Evolutionary conservation across 1,140 invertebrate genomes (phyloP).

Genomic region (Anastrepha obliqua): DNA sequence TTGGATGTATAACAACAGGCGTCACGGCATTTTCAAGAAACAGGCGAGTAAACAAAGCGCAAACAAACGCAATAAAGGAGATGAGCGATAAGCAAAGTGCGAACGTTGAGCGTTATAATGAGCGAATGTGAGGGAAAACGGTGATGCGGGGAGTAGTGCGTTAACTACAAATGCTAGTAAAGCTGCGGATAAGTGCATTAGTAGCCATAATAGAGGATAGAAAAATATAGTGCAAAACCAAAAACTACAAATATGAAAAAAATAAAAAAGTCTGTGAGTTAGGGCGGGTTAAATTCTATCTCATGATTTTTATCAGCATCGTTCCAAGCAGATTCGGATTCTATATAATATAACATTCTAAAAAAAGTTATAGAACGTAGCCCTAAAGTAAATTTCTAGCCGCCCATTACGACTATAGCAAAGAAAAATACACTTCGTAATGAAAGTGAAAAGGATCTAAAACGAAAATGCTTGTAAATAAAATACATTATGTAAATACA

Average conservation of each 20-base stretch:
- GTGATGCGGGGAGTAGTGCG: neutral
- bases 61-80: constrained; percentile 46
- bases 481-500: too few species aligned
- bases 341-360: too few species aligned
- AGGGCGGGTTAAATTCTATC: too few species aligned
- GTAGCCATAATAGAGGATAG: neutral
- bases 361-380: too few species aligned
- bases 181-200: constrained; percentile 19
- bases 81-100: constrained; percentile 33
- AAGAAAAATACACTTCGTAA: too few species aligned
- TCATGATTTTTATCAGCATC: too few species aligned
- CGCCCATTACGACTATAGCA: too few species aligned
- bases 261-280: too few species aligned
- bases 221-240: neutral
- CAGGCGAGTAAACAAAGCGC: constrained; percentile 26
- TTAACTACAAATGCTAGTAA: neutral
- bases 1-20: neutral
- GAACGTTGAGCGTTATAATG: neutral
- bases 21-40: neutral
- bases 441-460: too few species aligned
- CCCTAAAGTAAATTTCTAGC: too few species aligned
- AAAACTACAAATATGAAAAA: neutral
- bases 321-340: too few species aligned
- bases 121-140: neutral
- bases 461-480: too few species aligned